Percentiles rank a stretch among this genome's conserved stretches.
Evolutionary conservation across 2,888 invertebrate species (phyloP).

Genomic region (Dryococelus australis): DNA sequence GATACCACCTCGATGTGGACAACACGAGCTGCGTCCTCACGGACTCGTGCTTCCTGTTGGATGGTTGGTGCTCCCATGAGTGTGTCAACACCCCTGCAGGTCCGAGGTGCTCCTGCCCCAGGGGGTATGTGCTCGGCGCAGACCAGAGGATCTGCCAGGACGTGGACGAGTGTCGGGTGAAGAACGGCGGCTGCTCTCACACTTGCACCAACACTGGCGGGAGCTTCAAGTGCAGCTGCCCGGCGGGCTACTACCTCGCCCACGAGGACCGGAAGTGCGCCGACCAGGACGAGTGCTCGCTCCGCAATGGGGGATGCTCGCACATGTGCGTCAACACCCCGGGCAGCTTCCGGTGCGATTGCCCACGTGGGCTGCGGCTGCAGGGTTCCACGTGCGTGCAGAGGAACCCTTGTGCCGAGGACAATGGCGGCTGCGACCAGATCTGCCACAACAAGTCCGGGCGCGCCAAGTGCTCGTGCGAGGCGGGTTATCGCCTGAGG

Average conservation of each 20-base stretch:
- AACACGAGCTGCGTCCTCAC: slow-evolving; percentile 55
- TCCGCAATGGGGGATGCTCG: slow-evolving; percentile 54
- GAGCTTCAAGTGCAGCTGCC: slow-evolving; percentile 51
- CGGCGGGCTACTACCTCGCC: slow-evolving; percentile 54
- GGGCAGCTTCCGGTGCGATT: slow-evolving; percentile 51
- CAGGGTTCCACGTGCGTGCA: slow-evolving; percentile 55
- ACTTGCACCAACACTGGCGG: slow-evolving; percentile 57
- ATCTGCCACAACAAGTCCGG: slow-evolving; percentile 60
- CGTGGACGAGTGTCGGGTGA: slow-evolving; percentile 43
- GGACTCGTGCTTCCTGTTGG: slow-evolving; percentile 52
- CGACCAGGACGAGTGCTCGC: slow-evolving; percentile 48
- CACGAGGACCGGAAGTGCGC: slow-evolving; percentile 52
- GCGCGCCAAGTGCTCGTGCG: slow-evolving; percentile 60
- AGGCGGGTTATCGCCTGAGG: slow-evolving; percentile 53
- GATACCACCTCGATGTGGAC: slow-evolving; percentile 78
- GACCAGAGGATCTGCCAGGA: slow-evolving; percentile 54
- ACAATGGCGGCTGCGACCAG: slow-evolving; percentile 66
- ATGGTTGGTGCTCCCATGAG: slow-evolving; percentile 58
- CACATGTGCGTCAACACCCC: slow-evolving; percentile 55
- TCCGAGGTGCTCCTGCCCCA: slow-evolving; percentile 60
- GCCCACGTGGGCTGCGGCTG: slow-evolving; percentile 52
- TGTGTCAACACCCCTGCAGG: slow-evolving; percentile 57
- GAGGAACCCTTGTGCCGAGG: slow-evolving; percentile 59
- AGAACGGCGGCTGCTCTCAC: slow-evolving; percentile 58
- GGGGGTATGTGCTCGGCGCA: slow-evolving; percentile 54